Conservation (phyloP, 1,140 invertebrate species). For the Cataglyphis hispanica region DNA sequence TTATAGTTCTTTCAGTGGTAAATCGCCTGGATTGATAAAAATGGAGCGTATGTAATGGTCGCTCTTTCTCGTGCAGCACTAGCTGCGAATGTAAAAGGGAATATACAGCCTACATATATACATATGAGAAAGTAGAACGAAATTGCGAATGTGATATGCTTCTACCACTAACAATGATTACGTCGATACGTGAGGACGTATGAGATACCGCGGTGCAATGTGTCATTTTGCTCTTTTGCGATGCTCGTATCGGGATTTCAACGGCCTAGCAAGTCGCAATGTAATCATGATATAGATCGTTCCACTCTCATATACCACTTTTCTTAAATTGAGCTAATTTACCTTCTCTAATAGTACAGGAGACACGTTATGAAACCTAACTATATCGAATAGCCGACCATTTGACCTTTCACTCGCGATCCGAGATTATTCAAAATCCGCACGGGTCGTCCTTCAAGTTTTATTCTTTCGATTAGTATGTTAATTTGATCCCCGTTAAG, state of each 20-base stretch:
- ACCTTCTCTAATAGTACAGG: background rate
- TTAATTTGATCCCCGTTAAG: constrained; percentile 19
- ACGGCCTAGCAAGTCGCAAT: background rate
- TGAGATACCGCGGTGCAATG: background rate
- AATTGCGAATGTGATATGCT: constrained; percentile 52
- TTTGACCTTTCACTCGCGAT: constrained; percentile 10
- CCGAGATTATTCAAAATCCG: constrained; percentile 48
- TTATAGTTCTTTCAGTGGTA: constrained; percentile 70
- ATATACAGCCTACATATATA: constrained; percentile 8
- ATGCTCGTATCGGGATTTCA: background rate
- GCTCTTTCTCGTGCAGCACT: background rate
- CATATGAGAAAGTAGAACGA: constrained; percentile 32
- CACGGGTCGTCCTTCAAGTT: background rate
- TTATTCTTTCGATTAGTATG: constrained; percentile 50
- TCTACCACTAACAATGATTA: constrained; percentile 50
- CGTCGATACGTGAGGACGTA: constrained; percentile 13
- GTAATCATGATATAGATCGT: background rate
- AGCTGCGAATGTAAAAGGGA: constrained; percentile 27
- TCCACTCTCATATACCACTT: background rate
- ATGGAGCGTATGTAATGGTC: constrained; percentile 56
- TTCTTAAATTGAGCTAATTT: constrained; percentile 8
- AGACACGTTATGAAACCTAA: background rate
- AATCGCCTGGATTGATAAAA: constrained; percentile 75
- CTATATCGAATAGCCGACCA: background rate
- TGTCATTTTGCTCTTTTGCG: constrained; percentile 9